Conservation (phyloP, 2,888 invertebrate genomes). For the Latrodectus elegans region DNA sequence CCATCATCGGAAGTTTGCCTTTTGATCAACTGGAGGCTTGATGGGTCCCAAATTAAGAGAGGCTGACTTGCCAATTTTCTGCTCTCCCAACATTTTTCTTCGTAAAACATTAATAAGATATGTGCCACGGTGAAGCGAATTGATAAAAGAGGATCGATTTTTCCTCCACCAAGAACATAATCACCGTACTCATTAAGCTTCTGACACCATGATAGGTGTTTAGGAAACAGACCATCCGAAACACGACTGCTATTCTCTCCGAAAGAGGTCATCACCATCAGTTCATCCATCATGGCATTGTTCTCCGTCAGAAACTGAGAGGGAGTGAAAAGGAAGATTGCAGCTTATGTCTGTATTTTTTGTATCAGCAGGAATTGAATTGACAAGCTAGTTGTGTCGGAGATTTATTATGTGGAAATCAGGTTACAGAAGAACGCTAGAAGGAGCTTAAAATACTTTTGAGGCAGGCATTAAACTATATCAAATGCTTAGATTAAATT, state of each 20-base stretch:
- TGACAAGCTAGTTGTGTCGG: too few relatives aligned
- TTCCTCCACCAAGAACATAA: background rate
- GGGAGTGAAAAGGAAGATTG: too few relatives aligned
- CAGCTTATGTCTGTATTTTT: too few relatives aligned
- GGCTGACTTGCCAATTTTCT: too few relatives aligned
- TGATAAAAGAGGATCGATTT: constrained; percentile 14
- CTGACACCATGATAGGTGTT: background rate
- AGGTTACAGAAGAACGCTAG: too few relatives aligned
- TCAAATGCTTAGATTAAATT: too few relatives aligned
- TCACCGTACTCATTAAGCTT: constrained; percentile 22
- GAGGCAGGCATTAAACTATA: too few relatives aligned
- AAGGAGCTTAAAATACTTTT: too few relatives aligned
- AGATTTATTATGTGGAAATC: too few relatives aligned
- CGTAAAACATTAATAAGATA: background rate
- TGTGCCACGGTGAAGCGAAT: constrained; percentile 15
- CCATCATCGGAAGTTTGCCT: too few relatives aligned
- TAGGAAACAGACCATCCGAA: background rate
- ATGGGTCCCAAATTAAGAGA: too few relatives aligned
- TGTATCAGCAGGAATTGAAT: too few relatives aligned
- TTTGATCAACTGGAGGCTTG: background rate
- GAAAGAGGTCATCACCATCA: background rate
- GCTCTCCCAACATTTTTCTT: background rate
- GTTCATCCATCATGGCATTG: constrained; percentile 1
- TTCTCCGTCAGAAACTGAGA: background rate
- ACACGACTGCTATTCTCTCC: background rate